Evolutionary conservation across 2,888 invertebrate species (phyloP), one percentile per base, ranked within the genome.

Genomic region (Tetragonula carbonaria): DNA sequence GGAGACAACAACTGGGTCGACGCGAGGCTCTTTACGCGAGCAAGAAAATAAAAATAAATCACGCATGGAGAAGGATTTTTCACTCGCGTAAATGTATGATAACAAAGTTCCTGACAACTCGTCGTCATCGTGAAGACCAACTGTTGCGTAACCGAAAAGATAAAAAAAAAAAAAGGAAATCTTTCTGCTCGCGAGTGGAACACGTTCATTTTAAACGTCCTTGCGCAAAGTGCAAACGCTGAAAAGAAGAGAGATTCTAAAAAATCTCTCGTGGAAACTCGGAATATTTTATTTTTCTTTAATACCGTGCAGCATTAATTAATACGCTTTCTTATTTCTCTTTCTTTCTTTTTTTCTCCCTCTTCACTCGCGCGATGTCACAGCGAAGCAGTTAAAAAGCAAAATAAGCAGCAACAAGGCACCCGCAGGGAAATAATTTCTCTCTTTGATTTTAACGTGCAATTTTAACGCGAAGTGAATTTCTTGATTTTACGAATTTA

Each of bases 31-130:
- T 50, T 16, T 14, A n/a, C 21, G n/a, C n/a, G 55, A 28, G 38
- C 11, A 13, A 80, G 74, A 83, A 78, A 82, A 74, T 65, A 87
- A 76, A 84, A 74, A 28, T 28, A 28, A 28, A 71, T 23, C 18
- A 57, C 11, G 14, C 28, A 55, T 13, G 18, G 28, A 55, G 38
- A 65, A 45, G 6, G 4, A n/a, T 14, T n/a, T 45, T 38, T 38
- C 13, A n/a, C 13, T 5, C 45, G 8, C 6, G 65, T 14, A 14
- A 13, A 14, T 18, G 11, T 13, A 2, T 28, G 50, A 33, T 4
- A 65, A 57, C 57, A 11, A 57, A 18, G 11, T 50, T 45, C 50
- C 50, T 4, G 13, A 21, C n/a, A 1, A 50, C 21, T 16, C 11
- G 53, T 16, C 11, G 53, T 55, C 23, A 33, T 45, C 71, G 53